Evolutionary conservation across 1,140 invertebrate genomes (phyloP).

Genomic region (Pogonomyrmex barbatus): DNA sequence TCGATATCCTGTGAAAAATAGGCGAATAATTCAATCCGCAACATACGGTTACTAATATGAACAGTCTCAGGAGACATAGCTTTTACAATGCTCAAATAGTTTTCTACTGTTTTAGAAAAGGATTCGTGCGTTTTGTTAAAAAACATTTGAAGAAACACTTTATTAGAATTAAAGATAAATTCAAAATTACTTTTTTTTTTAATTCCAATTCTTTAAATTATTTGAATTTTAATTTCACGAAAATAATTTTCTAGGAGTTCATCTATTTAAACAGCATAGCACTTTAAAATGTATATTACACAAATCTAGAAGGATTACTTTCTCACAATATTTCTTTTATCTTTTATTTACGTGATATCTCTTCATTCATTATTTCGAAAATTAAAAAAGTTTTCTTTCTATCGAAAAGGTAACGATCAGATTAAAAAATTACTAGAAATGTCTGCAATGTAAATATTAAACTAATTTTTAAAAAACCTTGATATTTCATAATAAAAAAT

Average conservation of each 20-base stretch:
- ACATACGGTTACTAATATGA: not conserved
- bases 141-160: not conserved
- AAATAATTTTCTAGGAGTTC: not conserved
- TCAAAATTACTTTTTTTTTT: not conserved
- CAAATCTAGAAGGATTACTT: not conserved
- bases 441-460: not conserved
- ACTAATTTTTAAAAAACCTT: not conserved
- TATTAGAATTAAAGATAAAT: not conserved
- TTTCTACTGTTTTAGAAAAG: not conserved
- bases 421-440: not conserved
- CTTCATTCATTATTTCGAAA: not conserved
- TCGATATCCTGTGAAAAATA: conserved; percentile 18
- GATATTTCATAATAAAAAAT: not conserved
- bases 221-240: not conserved
- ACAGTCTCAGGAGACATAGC: not conserved
- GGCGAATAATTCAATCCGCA: conserved; percentile 5
- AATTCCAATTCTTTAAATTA: not conserved
- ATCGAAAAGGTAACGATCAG: not conserved
- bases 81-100: not conserved
- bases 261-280: not conserved
- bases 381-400: not conserved
- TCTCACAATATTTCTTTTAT: not conserved
- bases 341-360: not conserved
- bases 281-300: not conserved
- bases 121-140: not conserved